These are phyloP conservation scores for Petrolisthes manimaculis DNA, from an alignment of 2,888 invertebrate species.

Conservation along the genomic window DNA sequence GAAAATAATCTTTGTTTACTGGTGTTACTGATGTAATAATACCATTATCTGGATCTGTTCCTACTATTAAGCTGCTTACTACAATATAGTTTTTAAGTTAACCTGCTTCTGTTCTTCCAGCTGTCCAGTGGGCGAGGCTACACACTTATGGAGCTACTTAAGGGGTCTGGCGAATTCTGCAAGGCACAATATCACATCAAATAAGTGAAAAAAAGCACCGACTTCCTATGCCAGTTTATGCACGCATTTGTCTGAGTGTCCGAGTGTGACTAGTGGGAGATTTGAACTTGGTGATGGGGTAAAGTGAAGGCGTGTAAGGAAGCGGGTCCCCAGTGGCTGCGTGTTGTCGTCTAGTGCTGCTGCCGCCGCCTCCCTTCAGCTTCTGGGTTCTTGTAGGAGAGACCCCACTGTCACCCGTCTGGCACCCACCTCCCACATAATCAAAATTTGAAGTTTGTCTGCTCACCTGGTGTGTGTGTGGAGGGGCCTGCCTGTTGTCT, in stretches of 20 bases:
- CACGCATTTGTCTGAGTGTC: constrained; percentile 55
- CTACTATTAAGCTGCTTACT: too few species aligned
- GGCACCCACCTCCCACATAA: constrained; percentile 38
- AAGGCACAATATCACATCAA: constrained; percentile 66
- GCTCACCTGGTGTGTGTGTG: constrained; percentile 40
- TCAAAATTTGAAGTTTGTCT: constrained; percentile 53
- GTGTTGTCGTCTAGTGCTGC: constrained; percentile 53
- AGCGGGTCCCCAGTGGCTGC: constrained; percentile 57
- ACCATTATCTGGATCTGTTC: too few species aligned
- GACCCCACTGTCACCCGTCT: constrained; percentile 20
- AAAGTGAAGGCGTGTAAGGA: constrained; percentile 56
- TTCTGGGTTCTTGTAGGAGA: constrained; percentile 42
- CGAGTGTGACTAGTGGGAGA: constrained; percentile 57
- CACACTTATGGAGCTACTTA: constrained; percentile 66
- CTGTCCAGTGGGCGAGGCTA: constrained; percentile 66
- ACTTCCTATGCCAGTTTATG: constrained; percentile 47
- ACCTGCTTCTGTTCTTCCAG: constrained; percentile 45
- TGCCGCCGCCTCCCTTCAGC: constrained; percentile 47
- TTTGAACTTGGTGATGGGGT: constrained; percentile 61
- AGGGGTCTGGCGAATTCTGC: constrained; percentile 66
- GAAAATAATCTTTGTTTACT: too few species aligned
- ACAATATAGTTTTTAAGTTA: too few species aligned
- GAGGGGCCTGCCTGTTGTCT: constrained; percentile 28
- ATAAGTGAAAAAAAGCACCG: constrained; percentile 44
- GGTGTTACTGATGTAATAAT: too few species aligned